Evolutionary conservation across 2,888 invertebrate genomes (phyloP), one percentile per base, ranked within the genome.

Genomic region (Exephanes ischioxanthus): DNA sequence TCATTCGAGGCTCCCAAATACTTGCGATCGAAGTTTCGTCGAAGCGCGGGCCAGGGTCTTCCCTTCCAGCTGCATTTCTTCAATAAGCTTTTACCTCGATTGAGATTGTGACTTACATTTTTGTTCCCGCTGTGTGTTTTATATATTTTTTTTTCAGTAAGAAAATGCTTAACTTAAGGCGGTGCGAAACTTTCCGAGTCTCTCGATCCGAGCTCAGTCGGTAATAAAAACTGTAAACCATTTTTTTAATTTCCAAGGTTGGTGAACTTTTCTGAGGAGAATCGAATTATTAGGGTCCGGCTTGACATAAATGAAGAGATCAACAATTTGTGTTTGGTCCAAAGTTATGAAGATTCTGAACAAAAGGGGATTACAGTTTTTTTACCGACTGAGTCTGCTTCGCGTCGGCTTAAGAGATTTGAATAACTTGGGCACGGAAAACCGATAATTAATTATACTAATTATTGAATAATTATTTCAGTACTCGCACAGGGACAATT

Each of bases 401-500:
- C 3, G 3, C 45, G 4, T 3, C 14, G 3, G 4, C 16, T 48
- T 48, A 48, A 48, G 45, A 16, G 16, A 41, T 41, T 41, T 5
- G 45, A 48, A 14, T 3, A 1, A 48, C 3, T 16, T 16, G 14
- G 3, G 45, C 1, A 11, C 1, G 14, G 16, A 48, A 14, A 9
- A 14, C 26, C 11, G 4, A 14, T 14, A 1, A 14, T 26, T 22
- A 1, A 58, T 58, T 58, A 19, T 16, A 19, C 19, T n/a, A 9
- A 58, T 26, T 19, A 26, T 22, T n/a, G 1, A 55, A 55, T 55
- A 55, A 61, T 63, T 33, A 11, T 92, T 91, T 61, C 88, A 94
- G 94, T 93, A 94, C 85, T 92, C 92, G 9, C 89, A 90, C 80
- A 88, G 87, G 14, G 88, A 90, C 66, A 88, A 84, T 37, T 84